Base-by-base conservation (phyloP, 2,888 invertebrate species). In the Cynaeus angustus region DNA sequence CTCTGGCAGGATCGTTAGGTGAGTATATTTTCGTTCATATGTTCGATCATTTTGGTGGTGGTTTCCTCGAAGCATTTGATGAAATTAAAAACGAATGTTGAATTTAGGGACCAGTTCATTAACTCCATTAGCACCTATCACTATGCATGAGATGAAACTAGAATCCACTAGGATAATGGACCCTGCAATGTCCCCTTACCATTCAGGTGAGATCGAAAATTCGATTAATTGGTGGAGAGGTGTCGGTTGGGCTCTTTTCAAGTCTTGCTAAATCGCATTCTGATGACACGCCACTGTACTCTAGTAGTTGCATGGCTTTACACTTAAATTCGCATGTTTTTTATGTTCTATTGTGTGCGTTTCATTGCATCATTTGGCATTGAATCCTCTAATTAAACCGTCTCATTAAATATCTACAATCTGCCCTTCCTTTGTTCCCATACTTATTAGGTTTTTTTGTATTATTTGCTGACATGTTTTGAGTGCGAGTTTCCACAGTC, bases 121-220 rank as follows among this genome's bases (percentile, higher is more conserved):
- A 85, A 91, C 92, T 79, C 91, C 92, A 77, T 86, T 92, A 84
- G 90, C 91, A 77, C 91, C 92, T 77, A 90, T 92, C 84, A 90
- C 88, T 84, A 91, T 92, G 90, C 92, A 91, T 86, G 92, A 92
- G 85, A 89, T 92, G 87, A 92, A 92, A 88, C 87, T 91, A 80
- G 89, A 88, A 84, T 86, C 89, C 80, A 77, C 84, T 55, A 85
- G 86, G 78, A 87, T 90, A 75, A 86, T 91, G 85, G 91, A 92
- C 77, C 89, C 89, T 77, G 87, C 89, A 75, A 85, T 91, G 83
- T 89, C 91, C 78, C 91, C 91, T 74, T 91, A 91, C 83, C 90
- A 91, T 83, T 88, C 91, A 88, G 91, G 91, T 91, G 88, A 89
- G 87, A 84, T 46, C 67, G 48, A 61, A 61, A 62, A 58, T 59